Conservation (phyloP, 2,888 invertebrate genomes). For the Eristalis pertinax region DNA sequence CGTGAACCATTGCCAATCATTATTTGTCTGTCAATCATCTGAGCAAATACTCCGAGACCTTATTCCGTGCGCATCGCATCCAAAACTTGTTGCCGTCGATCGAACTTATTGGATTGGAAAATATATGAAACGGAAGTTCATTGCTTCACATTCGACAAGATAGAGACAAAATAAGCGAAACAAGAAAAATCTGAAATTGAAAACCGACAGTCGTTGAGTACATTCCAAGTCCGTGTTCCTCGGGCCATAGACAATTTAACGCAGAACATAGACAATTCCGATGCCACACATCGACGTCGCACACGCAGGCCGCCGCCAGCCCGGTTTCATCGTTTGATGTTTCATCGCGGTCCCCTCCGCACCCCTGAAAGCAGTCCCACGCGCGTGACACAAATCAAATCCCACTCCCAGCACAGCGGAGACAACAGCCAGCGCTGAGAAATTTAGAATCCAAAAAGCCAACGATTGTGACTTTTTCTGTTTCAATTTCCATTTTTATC, state of each 20-base stretch:
- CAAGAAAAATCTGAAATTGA: neutral
- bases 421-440: neutral
- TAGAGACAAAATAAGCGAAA: neutral
- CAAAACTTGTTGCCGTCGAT: neutral
- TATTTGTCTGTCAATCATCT: too few relatives aligned
- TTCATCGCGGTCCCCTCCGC: neutral
- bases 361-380: neutral
- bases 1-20: too few relatives aligned
- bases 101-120: neutral
- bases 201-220: neutral
- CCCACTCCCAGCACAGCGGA: neutral
- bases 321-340: neutral
- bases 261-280: neutral
- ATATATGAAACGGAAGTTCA: neutral
- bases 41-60: too few relatives aligned
- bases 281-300: neutral
- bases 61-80: neutral
- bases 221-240: neutral
- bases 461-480: neutral
- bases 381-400: neutral
- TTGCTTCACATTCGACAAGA: neutral
- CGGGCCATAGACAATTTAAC: neutral
- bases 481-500: neutral
- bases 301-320: neutral
- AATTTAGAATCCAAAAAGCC: neutral